These are phyloP conservation scores for Tiliacea aurago DNA, from an alignment of 2,888 invertebrate species.

Conservation along the genomic window DNA sequence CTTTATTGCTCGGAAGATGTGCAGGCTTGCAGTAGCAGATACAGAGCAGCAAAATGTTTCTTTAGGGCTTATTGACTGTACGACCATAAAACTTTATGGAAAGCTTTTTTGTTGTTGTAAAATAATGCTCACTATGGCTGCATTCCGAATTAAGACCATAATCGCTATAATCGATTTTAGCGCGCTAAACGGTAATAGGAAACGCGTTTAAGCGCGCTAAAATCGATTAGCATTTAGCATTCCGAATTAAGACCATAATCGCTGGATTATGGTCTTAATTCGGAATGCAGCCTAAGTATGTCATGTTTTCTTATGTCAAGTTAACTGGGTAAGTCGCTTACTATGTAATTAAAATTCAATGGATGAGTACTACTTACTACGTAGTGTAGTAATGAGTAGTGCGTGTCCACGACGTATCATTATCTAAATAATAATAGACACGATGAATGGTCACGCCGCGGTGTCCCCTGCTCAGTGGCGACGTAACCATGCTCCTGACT, in stretches of 20 bases:
- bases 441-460: slow-evolving; percentile 59
- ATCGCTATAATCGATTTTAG: too few relatives aligned
- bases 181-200: too few relatives aligned
- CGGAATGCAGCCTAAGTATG: too few relatives aligned
- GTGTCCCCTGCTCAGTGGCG: slow-evolving; percentile 39
- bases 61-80: slow-evolving; percentile 21
- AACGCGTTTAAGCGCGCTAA: too few relatives aligned
- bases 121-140: background rate
- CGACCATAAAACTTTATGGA: slow-evolving; percentile 20
- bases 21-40: slow-evolving; percentile 54
- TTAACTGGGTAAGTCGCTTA: slow-evolving; percentile 5
- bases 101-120: background rate
- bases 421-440: slow-evolving; percentile 58
- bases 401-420: slow-evolving; percentile 64
- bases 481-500: slow-evolving; percentile 30
- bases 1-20: slow-evolving; percentile 61
- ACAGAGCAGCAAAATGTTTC: slow-evolving; percentile 32
- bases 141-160: too few relatives aligned
- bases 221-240: too few relatives aligned
- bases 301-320: slow-evolving; percentile 2
- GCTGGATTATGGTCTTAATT: too few relatives aligned
- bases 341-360: slow-evolving; percentile 50
- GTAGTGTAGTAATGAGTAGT: slow-evolving; percentile 45
- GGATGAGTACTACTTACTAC: slow-evolving; percentile 45
- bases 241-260: too few relatives aligned